A percentile compares a stretch with the other conserved stretches of the same genome.
These are phyloP conservation scores for Nylanderia fulva DNA, from an alignment of 1,140 invertebrate species.

Conservation along the genomic window DNA sequence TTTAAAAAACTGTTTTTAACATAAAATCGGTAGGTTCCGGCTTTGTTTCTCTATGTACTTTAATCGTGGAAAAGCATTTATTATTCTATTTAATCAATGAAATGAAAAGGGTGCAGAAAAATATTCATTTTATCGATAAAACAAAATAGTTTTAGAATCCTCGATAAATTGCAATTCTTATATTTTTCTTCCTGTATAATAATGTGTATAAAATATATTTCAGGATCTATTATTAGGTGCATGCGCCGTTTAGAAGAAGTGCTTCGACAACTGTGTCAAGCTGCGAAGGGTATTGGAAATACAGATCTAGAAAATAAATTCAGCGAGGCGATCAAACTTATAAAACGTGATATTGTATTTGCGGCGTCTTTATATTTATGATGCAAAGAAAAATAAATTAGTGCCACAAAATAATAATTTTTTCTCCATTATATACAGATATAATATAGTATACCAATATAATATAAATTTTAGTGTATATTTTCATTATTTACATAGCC, in stretches of 20 bases:
- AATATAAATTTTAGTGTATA: conserved; percentile 47
- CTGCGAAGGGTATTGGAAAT: conserved; percentile 98
- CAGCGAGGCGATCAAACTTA: conserved; percentile 94
- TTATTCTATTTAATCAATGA: too few relatives aligned
- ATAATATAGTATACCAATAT: conserved; percentile 48
- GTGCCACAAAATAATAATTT: not conserved
- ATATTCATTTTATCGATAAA: too few relatives aligned
- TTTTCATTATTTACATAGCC: conserved; percentile 51
- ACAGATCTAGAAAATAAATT: conserved; percentile 98
- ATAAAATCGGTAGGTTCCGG: too few relatives aligned
- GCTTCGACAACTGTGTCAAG: conserved; percentile 97
- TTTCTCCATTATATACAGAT: conserved; percentile 7
- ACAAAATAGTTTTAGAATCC: too few relatives aligned
- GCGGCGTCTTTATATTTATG: conserved; percentile 99
- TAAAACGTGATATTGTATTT: conserved; percentile 99
- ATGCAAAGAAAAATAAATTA: conserved; percentile 58
- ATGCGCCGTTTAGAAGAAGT: conserved; percentile 99
- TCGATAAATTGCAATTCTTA: not conserved
- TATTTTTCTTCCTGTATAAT: conserved; percentile 31
- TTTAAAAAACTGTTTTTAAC: too few relatives aligned
- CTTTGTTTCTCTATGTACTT: too few relatives aligned
- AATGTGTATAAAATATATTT: conserved; percentile 61
- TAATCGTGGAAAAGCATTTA: too few relatives aligned
- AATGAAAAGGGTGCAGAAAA: too few relatives aligned
- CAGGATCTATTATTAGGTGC: conserved; percentile 98